These are phyloP conservation scores for Sphyrna mokarran DNA, from an alignment of 2,113 vertebrate genomes.

Conservation along the genomic window DNA sequence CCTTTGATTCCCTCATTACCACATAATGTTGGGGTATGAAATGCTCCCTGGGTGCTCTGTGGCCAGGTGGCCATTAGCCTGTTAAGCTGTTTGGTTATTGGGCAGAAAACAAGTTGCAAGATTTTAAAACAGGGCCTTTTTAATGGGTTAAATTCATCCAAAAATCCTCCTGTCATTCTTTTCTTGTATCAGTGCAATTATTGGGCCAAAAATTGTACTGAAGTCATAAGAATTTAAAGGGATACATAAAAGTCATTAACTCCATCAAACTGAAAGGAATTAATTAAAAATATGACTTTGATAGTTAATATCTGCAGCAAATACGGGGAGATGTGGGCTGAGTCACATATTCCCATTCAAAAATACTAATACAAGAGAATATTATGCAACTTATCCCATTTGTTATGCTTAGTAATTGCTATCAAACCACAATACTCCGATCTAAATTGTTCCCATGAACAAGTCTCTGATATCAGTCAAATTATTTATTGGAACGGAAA, in stretches of 20 bases:
- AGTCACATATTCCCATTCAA: background rate
- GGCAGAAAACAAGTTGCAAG: background rate
- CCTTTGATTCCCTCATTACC: background rate
- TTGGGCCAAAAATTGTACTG: background rate
- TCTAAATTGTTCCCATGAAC: background rate
- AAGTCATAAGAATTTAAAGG: background rate
- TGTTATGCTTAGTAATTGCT: background rate
- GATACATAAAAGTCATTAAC: background rate
- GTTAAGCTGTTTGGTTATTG: background rate
- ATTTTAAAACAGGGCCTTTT: background rate
- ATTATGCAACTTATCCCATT: background rate
- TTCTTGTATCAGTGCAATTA: background rate
- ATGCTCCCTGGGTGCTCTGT: background rate
- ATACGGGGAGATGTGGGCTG: background rate
- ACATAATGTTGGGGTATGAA: background rate
- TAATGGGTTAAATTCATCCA: background rate
- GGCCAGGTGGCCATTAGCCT: background rate
- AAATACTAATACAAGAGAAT: background rate
- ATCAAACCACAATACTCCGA: background rate
- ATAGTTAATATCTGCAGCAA: background rate
- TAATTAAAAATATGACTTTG: background rate
- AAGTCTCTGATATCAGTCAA: background rate
- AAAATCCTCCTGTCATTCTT: background rate
- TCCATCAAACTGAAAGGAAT: background rate
- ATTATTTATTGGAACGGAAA: background rate